These are phyloP conservation scores for Meta bourneti DNA, from an alignment of 2,888 invertebrate genomes.

Conservation along the genomic window DNA sequence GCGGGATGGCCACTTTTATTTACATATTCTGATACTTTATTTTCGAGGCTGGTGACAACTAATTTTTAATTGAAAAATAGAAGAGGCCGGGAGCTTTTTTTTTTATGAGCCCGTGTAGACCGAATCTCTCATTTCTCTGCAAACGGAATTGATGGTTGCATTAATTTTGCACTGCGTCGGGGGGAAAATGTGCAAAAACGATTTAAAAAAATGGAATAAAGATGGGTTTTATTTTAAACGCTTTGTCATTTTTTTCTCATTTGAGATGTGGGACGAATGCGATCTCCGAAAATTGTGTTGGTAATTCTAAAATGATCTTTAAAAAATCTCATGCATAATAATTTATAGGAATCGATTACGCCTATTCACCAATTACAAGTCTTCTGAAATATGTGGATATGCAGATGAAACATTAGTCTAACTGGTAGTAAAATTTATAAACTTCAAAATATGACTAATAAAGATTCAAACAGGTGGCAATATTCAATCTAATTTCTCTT, in stretches of 20 bases:
- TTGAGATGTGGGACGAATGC: too few species aligned
- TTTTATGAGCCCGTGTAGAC: not conserved
- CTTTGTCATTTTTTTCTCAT: too few species aligned
- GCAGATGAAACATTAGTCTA: too few species aligned
- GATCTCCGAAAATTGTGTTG: too few species aligned
- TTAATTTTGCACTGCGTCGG: not conserved
- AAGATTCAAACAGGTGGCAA: too few species aligned
- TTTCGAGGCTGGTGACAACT: not conserved
- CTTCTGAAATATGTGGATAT: too few species aligned
- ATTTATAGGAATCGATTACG: too few species aligned
- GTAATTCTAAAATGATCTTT: too few species aligned
- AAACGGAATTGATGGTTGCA: not conserved
- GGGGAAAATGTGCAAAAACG: not conserved
- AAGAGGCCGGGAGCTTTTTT: not conserved
- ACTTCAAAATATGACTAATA: too few species aligned
- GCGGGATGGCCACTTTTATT: not conserved
- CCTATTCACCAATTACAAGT: too few species aligned
- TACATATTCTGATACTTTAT: conserved; percentile 21
- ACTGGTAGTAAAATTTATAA: too few species aligned
- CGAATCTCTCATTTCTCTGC: not conserved
- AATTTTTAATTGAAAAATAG: not conserved
- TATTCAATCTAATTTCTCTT: not conserved
- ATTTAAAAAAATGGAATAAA: not conserved
- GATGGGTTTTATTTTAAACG: not conserved
- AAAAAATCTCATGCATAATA: too few species aligned